These are phyloP conservation scores for Tauraco hartlaubi DNA, from an alignment of 2,797 vertebrate species.

Conservation along the genomic window DNA sequence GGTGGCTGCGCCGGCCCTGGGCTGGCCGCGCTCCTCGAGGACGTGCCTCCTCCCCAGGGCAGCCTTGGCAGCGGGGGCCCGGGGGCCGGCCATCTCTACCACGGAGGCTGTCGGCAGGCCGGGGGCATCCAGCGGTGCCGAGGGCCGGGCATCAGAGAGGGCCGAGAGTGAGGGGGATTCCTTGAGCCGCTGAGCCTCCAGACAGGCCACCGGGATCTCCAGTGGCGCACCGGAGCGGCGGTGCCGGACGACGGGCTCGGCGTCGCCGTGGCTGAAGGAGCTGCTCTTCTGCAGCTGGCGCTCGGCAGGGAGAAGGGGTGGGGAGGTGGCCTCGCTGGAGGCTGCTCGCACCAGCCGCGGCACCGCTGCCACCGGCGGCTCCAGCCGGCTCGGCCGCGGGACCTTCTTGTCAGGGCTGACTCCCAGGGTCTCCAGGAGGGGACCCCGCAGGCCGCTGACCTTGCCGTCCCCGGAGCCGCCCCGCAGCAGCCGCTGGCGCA, in stretches of 20 bases:
- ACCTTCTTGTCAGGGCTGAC: conserved; percentile 85
- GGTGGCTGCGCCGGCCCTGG: neutral
- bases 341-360: conserved; percentile 89
- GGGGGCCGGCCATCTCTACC: neutral
- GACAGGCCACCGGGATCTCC: conserved; percentile 91
- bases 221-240: conserved; percentile 92
- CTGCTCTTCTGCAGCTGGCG: conserved; percentile 92
- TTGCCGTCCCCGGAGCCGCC: conserved; percentile 90
- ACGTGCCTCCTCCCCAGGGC: neutral
- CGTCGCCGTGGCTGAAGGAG: conserved; percentile 95
- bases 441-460: conserved; percentile 95
- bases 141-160: conserved; percentile 86
- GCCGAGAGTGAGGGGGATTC: conserved; percentile 95
- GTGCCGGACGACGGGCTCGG: conserved; percentile 90
- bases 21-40: neutral
- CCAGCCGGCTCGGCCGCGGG: conserved; percentile 71
- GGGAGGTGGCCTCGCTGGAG: conserved; percentile 90
- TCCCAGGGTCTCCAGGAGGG: conserved; percentile 93
- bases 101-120: conserved; percentile 74
- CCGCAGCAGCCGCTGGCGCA: conserved; percentile 92
- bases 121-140: conserved; percentile 70
- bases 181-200: conserved; percentile 88
- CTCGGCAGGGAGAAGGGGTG: conserved; percentile 83
- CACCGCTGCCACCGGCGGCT: conserved; percentile 9
- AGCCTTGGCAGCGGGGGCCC: fast-evolving